phyloP scores from a whole-genome alignment of 1,140 invertebrate genomes.

The Drosophila virilis region DNA sequence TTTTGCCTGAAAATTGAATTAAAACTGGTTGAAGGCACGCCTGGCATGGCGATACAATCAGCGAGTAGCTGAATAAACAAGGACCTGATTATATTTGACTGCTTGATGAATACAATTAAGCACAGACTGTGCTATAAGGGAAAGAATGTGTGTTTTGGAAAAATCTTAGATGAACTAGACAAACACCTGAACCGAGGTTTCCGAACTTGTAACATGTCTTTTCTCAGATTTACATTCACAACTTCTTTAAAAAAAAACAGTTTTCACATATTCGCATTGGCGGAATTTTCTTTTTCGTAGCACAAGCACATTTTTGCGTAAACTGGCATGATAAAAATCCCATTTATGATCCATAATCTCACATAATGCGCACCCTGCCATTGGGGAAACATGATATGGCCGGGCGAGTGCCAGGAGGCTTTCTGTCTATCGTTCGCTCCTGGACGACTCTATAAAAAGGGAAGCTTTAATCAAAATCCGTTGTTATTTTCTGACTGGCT shows the following conservation, averaged over 20 bases:
- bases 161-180: not conserved
- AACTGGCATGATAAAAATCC: slow-evolving; percentile 76
- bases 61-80: slow-evolving; percentile 47
- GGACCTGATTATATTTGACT: slow-evolving; percentile 53
- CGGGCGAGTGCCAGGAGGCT: slow-evolving; percentile 14
- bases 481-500: slow-evolving; percentile 85
- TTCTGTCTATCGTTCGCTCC: slow-evolving; percentile 21
- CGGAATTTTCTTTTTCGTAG: slow-evolving; percentile 24
- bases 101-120: slow-evolving; percentile 7
- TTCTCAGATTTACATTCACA: too few relatives aligned
- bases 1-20: slow-evolving; percentile 65
- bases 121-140: slow-evolving; percentile 7
- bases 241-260: too few relatives aligned
- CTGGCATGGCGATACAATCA: slow-evolving; percentile 53
- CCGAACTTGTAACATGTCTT: too few relatives aligned
- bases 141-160: not conserved
- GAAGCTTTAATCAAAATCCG: slow-evolving; percentile 85
- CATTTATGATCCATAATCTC: slow-evolving; percentile 84
- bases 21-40: slow-evolving; percentile 41
- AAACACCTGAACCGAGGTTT: not conserved
- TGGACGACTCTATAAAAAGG: slow-evolving; percentile 78
- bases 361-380: slow-evolving; percentile 76
- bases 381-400: slow-evolving; percentile 74
- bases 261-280: slow-evolving; percentile 7
- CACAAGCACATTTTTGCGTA: slow-evolving; percentile 22